Evolutionary conservation across 2,113 vertebrate species (phyloP).

Genomic region (Hiodon tergisus): DNA sequence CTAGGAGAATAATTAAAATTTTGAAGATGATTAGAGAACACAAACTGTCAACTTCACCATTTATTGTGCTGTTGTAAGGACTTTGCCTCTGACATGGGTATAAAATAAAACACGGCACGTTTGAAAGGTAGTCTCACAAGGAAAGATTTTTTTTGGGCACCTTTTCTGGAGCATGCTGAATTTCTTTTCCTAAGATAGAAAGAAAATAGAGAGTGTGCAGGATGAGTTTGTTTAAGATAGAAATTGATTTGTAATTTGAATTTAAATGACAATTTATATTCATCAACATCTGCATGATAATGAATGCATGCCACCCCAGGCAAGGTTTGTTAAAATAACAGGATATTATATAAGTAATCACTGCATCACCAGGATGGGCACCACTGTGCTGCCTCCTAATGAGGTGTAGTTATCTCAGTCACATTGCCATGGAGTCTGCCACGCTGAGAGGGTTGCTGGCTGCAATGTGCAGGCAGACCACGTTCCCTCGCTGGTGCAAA

Average conservation of each 20-base stretch:
- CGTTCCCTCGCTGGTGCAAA: conserved; percentile 33
- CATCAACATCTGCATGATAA: conserved; percentile 15
- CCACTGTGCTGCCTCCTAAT: conserved; percentile 44
- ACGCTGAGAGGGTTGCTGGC: conserved; percentile 12
- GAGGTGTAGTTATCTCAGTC: conserved; percentile 36
- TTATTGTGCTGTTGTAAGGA: conserved; percentile 28
- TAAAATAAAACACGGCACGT: conserved; percentile 28
- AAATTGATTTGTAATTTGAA: conserved; percentile 16
- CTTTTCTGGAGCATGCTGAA: background rate
- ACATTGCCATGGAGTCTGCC: conserved; percentile 33
- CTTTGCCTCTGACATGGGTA: conserved; percentile 42
- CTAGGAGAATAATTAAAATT: conserved; percentile 69
- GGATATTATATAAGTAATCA: conserved; percentile 39
- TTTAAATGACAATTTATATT: background rate
- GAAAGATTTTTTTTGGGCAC: conserved; percentile 22
- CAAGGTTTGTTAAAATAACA: conserved; percentile 24
- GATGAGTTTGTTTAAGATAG: background rate
- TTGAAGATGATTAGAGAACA: conserved; percentile 53
- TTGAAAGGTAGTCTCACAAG: conserved; percentile 33
- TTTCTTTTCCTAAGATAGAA: conserved; percentile 22
- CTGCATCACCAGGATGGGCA: conserved; percentile 29
- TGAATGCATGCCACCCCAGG: background rate
- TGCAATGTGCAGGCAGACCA: conserved; percentile 30
- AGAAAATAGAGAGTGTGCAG: background rate
- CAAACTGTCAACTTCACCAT: conserved; percentile 50